Base-by-base conservation (phyloP, 2,888 invertebrate species). In the Amphipyra tragopoginis region DNA sequence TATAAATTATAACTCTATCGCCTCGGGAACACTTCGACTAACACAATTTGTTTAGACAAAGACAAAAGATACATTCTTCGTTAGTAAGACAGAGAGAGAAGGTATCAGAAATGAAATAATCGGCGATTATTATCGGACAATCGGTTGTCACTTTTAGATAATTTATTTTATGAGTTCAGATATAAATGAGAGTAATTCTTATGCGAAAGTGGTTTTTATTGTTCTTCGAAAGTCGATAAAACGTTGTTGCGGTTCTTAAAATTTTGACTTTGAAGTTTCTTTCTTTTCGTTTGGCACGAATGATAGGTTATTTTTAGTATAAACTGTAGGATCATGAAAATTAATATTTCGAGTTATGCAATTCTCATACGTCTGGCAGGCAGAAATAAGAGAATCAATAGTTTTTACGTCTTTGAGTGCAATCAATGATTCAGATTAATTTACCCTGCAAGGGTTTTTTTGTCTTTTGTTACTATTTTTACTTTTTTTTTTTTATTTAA, bases 1-100 rank as follows among this genome's bases (percentile, higher is more conserved):
- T 84, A 91, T 92, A 91, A 89, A 89, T 91, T 91, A 93, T 87
- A 82, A 81, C 91, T 90, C 83, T 84, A 91, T 92, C 87, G 92
- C 93, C 92, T 76, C 79, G 64, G 88, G 91, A 84, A 81, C 80
- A 76, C 81, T 84, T 82, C 84, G 80, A 73, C 80, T 86, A 84
- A 89, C 87, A 88, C 86, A 88, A 85, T 77, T 78, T 73, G 76
- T 73, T 69, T 61, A 82, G 78, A 90, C 13, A 60, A 75, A 82
- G 80, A 84, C 58, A 43, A 13, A 73, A 70, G 45, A 80, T 83
- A 56, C 38, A 9, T 33, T 26, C 6, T 9, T 1, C 0, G 5
- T 33, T 10, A 2, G 73, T 65, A 39, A 67, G 75, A 86, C 60
- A 53, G 77, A 76, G 86, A 89, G 63, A 60, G 73, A 66, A 68